Evolutionary conservation across 2,113 vertebrate genomes (phyloP).

Genomic region (Rallus limicola): DNA sequence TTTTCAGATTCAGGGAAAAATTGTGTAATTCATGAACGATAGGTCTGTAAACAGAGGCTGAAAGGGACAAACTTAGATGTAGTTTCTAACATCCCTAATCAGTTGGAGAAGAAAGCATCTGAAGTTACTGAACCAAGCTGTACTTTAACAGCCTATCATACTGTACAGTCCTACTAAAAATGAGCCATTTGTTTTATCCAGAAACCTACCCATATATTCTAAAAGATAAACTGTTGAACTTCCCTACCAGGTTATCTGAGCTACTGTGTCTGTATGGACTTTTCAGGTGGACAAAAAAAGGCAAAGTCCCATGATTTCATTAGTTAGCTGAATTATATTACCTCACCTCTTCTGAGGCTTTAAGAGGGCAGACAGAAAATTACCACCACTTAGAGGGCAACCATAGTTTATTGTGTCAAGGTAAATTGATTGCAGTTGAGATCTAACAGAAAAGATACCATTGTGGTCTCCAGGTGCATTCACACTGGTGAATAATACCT

Average conservation of each 20-base stretch:
- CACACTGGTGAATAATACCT: background rate
- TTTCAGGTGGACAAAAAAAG: background rate
- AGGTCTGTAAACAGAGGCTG: background rate
- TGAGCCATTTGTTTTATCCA: background rate
- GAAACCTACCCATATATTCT: background rate
- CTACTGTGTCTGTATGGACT: background rate
- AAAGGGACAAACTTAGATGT: background rate
- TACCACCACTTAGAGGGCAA: background rate
- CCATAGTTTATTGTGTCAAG: background rate
- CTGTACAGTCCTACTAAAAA: background rate
- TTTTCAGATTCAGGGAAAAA: background rate
- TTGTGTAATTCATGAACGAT: background rate
- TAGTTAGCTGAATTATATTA: background rate
- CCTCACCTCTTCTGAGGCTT: background rate
- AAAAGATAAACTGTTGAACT: background rate
- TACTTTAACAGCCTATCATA: background rate
- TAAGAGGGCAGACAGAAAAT: background rate
- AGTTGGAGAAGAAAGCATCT: background rate
- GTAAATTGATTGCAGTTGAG: background rate
- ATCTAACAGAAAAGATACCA: background rate
- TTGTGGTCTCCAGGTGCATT: background rate
- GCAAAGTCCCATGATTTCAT: background rate
- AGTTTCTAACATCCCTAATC: background rate
- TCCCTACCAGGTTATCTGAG: background rate
- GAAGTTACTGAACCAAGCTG: background rate